These are phyloP conservation scores for Glomeris maerens DNA, from an alignment of 1,140 invertebrate species.

Conservation along the genomic window DNA sequence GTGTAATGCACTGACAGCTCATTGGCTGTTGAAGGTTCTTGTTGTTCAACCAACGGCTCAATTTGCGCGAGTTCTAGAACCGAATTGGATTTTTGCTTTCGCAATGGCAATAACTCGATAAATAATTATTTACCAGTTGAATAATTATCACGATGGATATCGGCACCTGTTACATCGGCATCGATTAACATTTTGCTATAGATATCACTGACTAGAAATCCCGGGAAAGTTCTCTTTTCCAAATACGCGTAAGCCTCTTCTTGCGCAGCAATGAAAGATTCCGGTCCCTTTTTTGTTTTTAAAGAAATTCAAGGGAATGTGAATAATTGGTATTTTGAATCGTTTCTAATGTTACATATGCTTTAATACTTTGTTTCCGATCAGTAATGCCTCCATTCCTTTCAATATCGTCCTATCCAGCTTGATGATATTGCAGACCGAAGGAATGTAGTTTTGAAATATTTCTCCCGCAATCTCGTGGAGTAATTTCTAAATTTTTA, in stretches of 20 bases:
- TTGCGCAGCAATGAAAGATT: slow-evolving; percentile 76
- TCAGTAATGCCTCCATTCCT: slow-evolving; percentile 69
- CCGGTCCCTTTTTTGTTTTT: slow-evolving; percentile 56
- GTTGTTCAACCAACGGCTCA: neutral
- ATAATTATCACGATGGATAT: too few species aligned
- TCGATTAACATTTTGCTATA: slow-evolving; percentile 51
- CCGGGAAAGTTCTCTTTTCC: slow-evolving; percentile 75
- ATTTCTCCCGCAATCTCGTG: slow-evolving; percentile 7
- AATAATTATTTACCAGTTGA: too few species aligned
- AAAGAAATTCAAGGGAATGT: slow-evolving; percentile 2
- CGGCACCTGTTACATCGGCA: slow-evolving; percentile 42
- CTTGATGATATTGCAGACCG: slow-evolving; percentile 22
- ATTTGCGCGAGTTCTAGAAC: too few species aligned
- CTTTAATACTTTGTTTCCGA: slow-evolving; percentile 50
- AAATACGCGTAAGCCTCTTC: slow-evolving; percentile 57
- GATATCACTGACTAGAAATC: slow-evolving; percentile 69
- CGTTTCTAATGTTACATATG: neutral
- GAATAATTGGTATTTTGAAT: neutral
- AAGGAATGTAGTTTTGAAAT: slow-evolving; percentile 12
- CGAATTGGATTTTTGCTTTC: too few species aligned
- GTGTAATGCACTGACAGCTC: neutral
- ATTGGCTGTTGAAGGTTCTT: neutral
- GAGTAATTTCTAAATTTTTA: slow-evolving; percentile 2
- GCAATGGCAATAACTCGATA: too few species aligned
- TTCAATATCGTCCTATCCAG: slow-evolving; percentile 40